Conservation (phyloP, 2,113 vertebrate species). For the Pantherophis guttatus region DNA sequence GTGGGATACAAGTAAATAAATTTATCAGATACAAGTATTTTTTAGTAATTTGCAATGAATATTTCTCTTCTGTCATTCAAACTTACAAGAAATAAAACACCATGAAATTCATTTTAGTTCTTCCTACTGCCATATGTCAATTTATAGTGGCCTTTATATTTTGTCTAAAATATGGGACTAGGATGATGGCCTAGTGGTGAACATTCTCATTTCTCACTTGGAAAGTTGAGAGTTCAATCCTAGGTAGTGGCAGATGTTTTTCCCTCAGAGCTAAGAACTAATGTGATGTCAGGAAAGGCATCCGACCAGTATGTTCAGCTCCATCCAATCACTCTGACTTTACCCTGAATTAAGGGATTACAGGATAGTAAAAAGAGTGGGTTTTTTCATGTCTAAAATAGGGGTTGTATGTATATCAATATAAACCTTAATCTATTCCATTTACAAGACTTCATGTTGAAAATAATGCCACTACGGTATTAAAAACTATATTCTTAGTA, state of each 20-base stretch:
- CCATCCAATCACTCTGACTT: neutral
- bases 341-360: neutral
- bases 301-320: neutral
- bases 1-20: neutral
- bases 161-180: neutral
- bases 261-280: neutral
- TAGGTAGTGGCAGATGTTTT: no score
- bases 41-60: conserved; percentile 8
- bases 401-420: neutral
- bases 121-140: neutral
- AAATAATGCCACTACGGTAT: neutral
- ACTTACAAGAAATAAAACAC: neutral
- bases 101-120: neutral
- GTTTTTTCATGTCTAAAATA: neutral
- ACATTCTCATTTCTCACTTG: neutral
- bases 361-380: neutral
- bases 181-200: neutral
- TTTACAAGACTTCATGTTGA: neutral
- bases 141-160: neutral
- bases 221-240: neutral
- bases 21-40: neutral
- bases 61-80: conserved; percentile 20
- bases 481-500: neutral
- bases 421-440: neutral
- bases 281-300: neutral